These are phyloP conservation scores for Philantomba maxwellii DNA, from an alignment of 2,113 vertebrate genomes.

Conservation along the genomic window DNA sequence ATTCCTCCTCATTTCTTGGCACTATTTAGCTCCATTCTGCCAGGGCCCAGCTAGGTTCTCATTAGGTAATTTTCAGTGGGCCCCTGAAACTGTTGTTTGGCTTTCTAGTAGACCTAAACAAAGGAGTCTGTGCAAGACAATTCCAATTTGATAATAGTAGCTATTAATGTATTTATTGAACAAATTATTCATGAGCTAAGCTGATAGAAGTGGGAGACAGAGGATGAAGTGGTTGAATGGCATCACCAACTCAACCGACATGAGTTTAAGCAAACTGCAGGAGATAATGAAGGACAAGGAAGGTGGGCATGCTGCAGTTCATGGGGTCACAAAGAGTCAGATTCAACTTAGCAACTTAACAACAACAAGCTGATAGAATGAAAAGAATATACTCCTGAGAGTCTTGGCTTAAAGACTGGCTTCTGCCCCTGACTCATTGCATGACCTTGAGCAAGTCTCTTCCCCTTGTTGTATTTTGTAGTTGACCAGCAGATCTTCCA, in stretches of 20 bases:
- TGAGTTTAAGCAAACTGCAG: background rate
- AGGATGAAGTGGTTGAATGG: background rate
- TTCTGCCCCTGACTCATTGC: background rate
- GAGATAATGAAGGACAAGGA: background rate
- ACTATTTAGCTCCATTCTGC: background rate
- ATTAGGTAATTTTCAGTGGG: background rate
- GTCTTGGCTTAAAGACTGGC: background rate
- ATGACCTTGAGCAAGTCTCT: background rate
- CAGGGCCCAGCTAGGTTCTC: background rate
- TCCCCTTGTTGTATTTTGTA: background rate
- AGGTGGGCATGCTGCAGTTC: background rate
- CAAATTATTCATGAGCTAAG: background rate
- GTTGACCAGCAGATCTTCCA: background rate
- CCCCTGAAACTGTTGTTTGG: background rate
- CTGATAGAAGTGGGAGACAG: background rate
- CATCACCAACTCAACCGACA: background rate
- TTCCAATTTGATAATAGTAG: background rate
- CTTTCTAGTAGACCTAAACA: conserved; percentile 10
- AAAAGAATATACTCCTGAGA: conserved; percentile 5
- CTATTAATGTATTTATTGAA: background rate
- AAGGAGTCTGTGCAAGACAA: conserved; percentile 14
- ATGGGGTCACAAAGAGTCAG: background rate
- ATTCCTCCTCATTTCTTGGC: background rate
- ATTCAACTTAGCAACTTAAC: background rate
- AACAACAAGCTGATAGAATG: background rate